A percentile compares a stretch with the other conserved stretches of the same genome.
Evolutionary conservation across 2,888 invertebrate species (phyloP).

Genomic region (Sphinx pinastri): DNA sequence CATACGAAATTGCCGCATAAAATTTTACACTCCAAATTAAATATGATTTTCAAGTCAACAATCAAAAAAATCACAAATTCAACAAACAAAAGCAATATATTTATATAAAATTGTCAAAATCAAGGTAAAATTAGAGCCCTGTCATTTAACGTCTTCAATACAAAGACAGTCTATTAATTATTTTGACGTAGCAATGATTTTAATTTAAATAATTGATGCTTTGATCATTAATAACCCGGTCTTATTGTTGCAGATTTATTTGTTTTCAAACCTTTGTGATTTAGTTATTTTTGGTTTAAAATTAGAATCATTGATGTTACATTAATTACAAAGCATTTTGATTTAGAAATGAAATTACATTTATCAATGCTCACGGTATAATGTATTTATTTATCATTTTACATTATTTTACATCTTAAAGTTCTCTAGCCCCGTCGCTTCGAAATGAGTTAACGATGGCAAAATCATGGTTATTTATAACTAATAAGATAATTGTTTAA

Average conservation of each 20-base stretch:
- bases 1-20: no score
- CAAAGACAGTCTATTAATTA: conserved; percentile 12
- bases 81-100: no score
- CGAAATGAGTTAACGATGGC: no score
- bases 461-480: no score
- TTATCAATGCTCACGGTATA: background rate
- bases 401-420: no score
- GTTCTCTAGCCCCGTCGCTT: no score
- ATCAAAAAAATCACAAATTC: no score
- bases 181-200: conserved; percentile 10
- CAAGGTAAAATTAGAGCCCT: background rate
- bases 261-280: conserved; percentile 19
- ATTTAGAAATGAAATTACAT: background rate
- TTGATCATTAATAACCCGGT: conserved; percentile 6
- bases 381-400: no score
- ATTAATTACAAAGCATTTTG: background rate
- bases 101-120: no score
- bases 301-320: background rate
- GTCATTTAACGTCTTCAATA: background rate
- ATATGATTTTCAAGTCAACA: no score
- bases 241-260: conserved; percentile 11
- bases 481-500: no score
- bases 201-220: conserved; percentile 23
- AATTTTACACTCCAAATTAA: no score
- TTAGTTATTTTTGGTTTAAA: background rate